phyloP scores from a whole-genome alignment of 2,113 vertebrate genomes.

The Pteruthius melanotis region DNA sequence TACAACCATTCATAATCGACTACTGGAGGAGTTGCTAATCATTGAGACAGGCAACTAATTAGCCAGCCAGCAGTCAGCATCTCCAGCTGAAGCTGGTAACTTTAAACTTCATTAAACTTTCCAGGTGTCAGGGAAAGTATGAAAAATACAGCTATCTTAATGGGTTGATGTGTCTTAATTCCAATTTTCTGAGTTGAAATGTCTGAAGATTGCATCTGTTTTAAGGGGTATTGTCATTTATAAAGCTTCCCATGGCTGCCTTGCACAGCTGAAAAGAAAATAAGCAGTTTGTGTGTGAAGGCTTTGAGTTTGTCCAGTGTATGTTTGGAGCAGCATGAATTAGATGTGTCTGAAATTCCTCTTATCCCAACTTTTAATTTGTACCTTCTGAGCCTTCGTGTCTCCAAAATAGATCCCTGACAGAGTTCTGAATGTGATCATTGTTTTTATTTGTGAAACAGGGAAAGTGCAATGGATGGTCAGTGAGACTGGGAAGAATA shows the following conservation, averaged over 20 bases:
- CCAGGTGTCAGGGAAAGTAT: constrained; percentile 51
- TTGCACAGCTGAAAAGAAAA: not conserved
- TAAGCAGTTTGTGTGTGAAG: not conserved
- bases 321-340: not conserved
- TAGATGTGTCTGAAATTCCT: not conserved
- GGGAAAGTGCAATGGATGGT: not conserved
- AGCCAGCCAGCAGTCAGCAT: constrained; percentile 64
- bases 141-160: constrained; percentile 13
- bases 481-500: not conserved
- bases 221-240: not conserved
- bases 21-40: constrained; percentile 66
- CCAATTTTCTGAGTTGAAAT: not conserved
- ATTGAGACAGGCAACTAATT: constrained; percentile 70
- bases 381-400: rapidly evolving
- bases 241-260: not conserved
- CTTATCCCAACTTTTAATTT: not conserved
- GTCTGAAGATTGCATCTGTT: not conserved
- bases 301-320: not conserved
- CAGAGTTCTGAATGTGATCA: not conserved
- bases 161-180: constrained; percentile 33
- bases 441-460: not conserved
- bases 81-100: constrained; percentile 62
- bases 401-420: not conserved
- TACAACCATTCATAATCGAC: constrained; percentile 41
- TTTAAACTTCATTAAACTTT: constrained; percentile 72